Base-by-base conservation (phyloP, 2,113 vertebrate species). In the Chaetorhynchus papuensis region DNA sequence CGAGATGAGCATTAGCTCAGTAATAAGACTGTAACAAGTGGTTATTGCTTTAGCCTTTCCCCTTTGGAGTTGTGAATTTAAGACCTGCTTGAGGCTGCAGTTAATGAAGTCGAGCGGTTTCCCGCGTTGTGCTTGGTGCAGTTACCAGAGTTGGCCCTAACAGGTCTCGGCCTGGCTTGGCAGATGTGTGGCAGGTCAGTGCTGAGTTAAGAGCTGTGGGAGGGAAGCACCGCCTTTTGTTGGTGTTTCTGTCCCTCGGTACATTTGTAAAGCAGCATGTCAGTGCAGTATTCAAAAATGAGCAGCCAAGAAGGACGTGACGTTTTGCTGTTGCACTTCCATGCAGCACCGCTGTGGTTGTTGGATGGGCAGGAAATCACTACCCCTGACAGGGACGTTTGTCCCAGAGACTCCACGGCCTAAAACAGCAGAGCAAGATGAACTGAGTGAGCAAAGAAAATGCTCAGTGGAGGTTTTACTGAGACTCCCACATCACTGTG, bases 1-100 rank as follows among this genome's bases (percentile, higher is more conserved):
- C 37, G 77, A 21, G 37, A 42, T 18, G 52, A 81, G 19, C 56
- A 23, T 75, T 30, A 47, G 68, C 69, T 53, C 42, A 31, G 64
- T 78, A 83, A 93, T 37, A 89, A 53, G 83, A 11, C 42, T 59
- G 66, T 56, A 83, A 82, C 44, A 66, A 90, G 68, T 70, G 71
- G 52, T 89, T 95, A 70, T 81, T 87, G 69, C 68, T 31, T 94
- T 89, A 54, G 68, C 83, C 93, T 94, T 89, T 91, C 89, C 85
- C 68, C 83, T 91, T 90, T 39, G 45, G 56, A 75, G 35, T 64
- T 47, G 5, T 35, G 80, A 71, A 75, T 94, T 69, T 24, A 22
- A 63, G 83, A 64, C 60, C 50, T 4, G 6, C 39, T 74, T 61
- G 83, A 47, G 42, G 80, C 49, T 90, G 59, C 76, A 59, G 60